Evolutionary conservation across 2,797 vertebrate species (phyloP).

Genomic region (Vipera latastei): DNA sequence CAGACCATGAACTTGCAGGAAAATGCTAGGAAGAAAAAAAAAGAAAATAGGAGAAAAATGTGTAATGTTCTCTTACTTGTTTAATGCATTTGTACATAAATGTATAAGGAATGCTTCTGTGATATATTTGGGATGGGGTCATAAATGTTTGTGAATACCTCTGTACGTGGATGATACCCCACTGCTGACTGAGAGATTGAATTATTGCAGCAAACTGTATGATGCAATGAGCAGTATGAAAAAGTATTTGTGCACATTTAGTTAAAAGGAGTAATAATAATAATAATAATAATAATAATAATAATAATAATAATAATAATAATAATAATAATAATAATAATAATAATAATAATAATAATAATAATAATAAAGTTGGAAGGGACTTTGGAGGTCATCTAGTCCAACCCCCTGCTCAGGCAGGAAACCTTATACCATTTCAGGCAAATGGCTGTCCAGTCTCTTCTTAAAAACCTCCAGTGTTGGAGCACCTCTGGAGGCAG

Average conservation of each 20-base stretch:
- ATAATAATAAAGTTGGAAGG: too few species aligned
- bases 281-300: too few species aligned
- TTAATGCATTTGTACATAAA: background rate
- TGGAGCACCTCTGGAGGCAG: too few species aligned
- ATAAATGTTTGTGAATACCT: background rate
- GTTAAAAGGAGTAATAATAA: background rate
- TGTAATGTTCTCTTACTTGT: background rate
- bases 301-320: too few species aligned
- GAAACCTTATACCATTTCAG: too few species aligned
- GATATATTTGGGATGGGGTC: background rate
- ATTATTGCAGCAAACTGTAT: background rate
- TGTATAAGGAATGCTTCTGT: background rate
- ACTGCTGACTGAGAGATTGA: background rate
- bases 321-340: too few species aligned
- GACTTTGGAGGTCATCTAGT: too few species aligned
- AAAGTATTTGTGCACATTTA: background rate
- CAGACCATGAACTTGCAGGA: background rate
- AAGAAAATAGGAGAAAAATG: background rate
- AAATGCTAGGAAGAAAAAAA: background rate
- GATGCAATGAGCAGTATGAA: background rate
- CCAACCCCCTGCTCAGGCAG: too few species aligned
- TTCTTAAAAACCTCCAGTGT: too few species aligned
- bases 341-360: too few species aligned
- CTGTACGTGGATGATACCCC: background rate
- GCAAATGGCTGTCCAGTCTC: too few species aligned